Conservation (phyloP, 2,888 invertebrate genomes). For the Lithosia quadra region DNA sequence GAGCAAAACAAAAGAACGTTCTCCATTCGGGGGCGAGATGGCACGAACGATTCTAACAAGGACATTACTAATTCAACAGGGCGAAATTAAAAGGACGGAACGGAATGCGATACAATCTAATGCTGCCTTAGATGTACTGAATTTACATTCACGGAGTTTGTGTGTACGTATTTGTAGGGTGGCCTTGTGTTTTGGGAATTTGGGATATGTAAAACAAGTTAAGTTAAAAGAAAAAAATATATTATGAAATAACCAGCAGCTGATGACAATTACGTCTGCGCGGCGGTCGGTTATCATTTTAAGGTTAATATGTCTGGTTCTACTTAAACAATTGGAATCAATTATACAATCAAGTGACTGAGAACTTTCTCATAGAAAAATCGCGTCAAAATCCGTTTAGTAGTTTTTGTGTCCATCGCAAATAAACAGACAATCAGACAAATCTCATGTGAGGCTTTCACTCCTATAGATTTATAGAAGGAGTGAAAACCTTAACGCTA, state of each 20-base stretch:
- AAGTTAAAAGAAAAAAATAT: too few species aligned
- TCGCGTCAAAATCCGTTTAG: not conserved
- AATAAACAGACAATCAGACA: too few species aligned
- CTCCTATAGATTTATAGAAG: too few species aligned
- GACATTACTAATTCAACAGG: constrained; percentile 45
- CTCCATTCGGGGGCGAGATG: constrained; percentile 20
- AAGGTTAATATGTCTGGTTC: too few species aligned
- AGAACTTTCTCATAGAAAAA: too few species aligned
- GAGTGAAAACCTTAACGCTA: too few species aligned
- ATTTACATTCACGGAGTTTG: constrained; percentile 19
- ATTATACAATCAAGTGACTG: too few species aligned
- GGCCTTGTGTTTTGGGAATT: not conserved
- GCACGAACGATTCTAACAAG: constrained; percentile 24
- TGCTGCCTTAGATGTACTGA: constrained; percentile 12
- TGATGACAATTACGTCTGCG: too few species aligned
- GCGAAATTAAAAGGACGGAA: constrained; percentile 41
- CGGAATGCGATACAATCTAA: constrained; percentile 19
- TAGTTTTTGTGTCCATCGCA: not conserved
- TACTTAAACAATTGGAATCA: too few species aligned
- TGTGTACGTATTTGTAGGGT: constrained; percentile 7
- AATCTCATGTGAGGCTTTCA: too few species aligned
- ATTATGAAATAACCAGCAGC: too few species aligned
- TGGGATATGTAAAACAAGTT: not conserved
- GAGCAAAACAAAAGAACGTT: constrained; percentile 19
- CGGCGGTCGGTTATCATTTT: too few species aligned